Evolutionary conservation across 2,113 vertebrate genomes (phyloP).

Genomic region (Tonatia bakeri): DNA sequence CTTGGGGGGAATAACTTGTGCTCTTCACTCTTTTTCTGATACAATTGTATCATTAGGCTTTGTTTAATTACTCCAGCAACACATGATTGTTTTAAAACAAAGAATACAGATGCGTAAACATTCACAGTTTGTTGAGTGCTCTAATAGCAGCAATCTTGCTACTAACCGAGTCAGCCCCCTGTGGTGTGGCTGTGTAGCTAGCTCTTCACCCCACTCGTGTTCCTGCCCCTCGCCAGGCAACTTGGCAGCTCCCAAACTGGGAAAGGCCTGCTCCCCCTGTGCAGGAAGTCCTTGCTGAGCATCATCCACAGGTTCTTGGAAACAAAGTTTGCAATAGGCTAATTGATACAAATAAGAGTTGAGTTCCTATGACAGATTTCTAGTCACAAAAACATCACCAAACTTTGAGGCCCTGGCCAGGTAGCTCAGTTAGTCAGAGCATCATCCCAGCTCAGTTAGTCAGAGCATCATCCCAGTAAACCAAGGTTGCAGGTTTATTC

Average conservation of each 20-base stretch:
- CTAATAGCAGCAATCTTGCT: neutral
- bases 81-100: neutral
- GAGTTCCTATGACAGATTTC: neutral
- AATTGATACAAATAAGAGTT: neutral
- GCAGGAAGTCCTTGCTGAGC: too few species aligned
- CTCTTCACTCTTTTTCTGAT: neutral
- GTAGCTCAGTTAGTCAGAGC: too few species aligned
- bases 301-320: neutral
- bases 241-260: rapidly evolving
- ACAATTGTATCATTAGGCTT: neutral
- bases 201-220: neutral
- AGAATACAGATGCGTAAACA: neutral
- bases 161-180: neutral
- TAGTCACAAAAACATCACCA: neutral
- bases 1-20: neutral
- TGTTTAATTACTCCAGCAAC: neutral
- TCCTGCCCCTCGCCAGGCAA: rapidly evolving
- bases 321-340: neutral
- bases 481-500: too few species aligned
- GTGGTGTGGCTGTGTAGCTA: rapidly evolving
- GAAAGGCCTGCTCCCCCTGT: rapidly evolving
- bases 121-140: too few species aligned
- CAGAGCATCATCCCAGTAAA: too few species aligned
- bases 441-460: too few species aligned
- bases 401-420: too few species aligned